Evolutionary conservation across 92 coral and sea anemone species (phyloP).

Genomic region (Siderastrea radians): DNA sequence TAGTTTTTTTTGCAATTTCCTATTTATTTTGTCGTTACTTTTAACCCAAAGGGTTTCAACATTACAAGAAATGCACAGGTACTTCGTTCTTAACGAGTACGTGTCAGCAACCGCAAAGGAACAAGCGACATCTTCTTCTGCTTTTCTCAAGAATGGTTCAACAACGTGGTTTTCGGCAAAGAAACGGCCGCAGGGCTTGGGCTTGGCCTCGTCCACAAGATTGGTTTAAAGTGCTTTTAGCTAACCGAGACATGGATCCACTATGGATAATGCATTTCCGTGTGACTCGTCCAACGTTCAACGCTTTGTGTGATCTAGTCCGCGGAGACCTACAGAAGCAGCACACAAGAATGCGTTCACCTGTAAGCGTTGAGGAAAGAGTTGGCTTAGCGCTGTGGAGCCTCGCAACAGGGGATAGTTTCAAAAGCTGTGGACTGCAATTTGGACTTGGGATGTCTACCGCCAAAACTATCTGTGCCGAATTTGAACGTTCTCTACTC

Average conservation of each 20-base stretch:
- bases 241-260: slow-evolving; percentile 31
- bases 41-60: neutral
- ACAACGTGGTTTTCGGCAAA: no score
- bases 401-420: slow-evolving; percentile 58
- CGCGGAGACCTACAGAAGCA: slow-evolving; percentile 43
- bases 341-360: slow-evolving; percentile 57
- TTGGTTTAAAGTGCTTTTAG: slow-evolving; percentile 48
- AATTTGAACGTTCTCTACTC: slow-evolving; percentile 44
- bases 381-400: slow-evolving; percentile 58
- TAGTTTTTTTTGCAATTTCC: no score
- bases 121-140: no score
- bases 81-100: neutral
- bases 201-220: slow-evolving; percentile 68
- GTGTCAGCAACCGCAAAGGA: no score
- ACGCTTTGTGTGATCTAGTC: slow-evolving; percentile 48
- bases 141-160: no score
- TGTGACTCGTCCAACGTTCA: slow-evolving; percentile 61
- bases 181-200: slow-evolving; percentile 45
- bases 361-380: slow-evolving; percentile 51
- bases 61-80: slow-evolving; percentile 16
- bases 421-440: slow-evolving; percentile 48
- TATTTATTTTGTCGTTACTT: neutral
- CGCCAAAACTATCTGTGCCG: slow-evolving; percentile 35
- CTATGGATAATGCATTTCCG: slow-evolving; percentile 62
- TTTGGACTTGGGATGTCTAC: slow-evolving; percentile 69